Base-by-base conservation (phyloP, 2,888 invertebrate genomes). In the Ethmia dodecea region DNA sequence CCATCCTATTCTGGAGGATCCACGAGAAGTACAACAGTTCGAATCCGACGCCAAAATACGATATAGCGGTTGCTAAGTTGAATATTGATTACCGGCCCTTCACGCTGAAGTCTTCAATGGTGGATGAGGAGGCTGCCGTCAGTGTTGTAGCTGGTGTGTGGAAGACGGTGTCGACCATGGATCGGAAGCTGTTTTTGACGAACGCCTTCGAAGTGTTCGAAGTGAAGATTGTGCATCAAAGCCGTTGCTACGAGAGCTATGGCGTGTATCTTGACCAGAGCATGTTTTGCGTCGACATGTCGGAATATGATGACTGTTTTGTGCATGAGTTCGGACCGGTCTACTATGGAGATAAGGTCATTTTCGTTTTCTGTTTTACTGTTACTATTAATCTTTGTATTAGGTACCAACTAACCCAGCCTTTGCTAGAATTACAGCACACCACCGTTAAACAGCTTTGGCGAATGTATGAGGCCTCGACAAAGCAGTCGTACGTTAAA, bases 161-260 rank as follows among this genome's bases (percentile, higher is more conserved):
- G 84, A 83, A 79, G 47, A 81, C 81, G 0, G 72, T 81, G 0
- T 57, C 72, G 0, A 66, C 80, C 0, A 84, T 83, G 80, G 72
- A 76, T 8, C 67, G 62, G 8, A 65, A 57, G n/a, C 44, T 74
- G 3, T 83, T 60, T 20, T 29, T 83, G 16, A 80, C 83, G 0
- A 78, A 81, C 26, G 78, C 76, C 31, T 64, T 81, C 1, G 70
- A 64, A 0, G 61, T 46, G 3, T 67, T 66, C 3, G 49, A 56
- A 1, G 45, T 72, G 0, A 48, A 35, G 1, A 47, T 79, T 0
- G 53, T 55, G 0, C 22, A 45, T 0, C 35, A 42, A 0, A 37
- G 29, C 0, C 50, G 45, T 11, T 83, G 83, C 12, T 70, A 61
- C 5, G 76, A 79, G 29, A 57, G 42, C 0, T 81, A 63, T 12